These are phyloP conservation scores for Polypedilum pembai DNA, from an alignment of 1,140 invertebrate genomes.

Conservation along the genomic window DNA sequence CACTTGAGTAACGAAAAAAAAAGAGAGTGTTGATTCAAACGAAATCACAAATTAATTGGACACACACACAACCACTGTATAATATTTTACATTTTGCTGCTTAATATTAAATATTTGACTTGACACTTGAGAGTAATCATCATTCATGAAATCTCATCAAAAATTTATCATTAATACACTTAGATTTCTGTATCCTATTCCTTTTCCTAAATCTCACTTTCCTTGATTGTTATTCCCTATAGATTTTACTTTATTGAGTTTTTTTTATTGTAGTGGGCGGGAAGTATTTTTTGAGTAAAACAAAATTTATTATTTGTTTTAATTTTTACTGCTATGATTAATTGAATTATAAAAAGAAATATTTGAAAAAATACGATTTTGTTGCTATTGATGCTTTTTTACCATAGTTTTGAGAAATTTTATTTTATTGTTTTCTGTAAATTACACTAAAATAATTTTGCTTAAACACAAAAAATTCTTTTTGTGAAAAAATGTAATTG, in stretches of 20 bases:
- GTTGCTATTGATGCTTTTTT: constrained; percentile 5
- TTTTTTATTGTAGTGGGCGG: constrained; percentile 29
- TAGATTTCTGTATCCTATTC: neutral
- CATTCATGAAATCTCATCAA: neutral
- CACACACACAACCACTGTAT: neutral
- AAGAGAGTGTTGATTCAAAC: no score
- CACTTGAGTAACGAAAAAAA: no score
- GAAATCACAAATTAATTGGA: neutral
- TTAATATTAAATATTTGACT: no score
- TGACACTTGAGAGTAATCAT: neutral
- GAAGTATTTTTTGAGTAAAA: constrained; percentile 28
- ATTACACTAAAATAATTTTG: no score
- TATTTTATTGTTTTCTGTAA: no score
- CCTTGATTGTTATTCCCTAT: neutral
- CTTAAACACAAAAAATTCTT: no score
- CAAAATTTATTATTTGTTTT: neutral
- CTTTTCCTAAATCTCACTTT: neutral
- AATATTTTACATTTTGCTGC: neutral
- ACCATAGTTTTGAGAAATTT: neutral
- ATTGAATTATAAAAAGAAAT: neutral
- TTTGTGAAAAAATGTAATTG: no score
- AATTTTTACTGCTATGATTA: neutral
- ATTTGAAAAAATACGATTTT: neutral
- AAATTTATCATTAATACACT: neutral
- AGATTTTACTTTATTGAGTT: neutral